Evolutionary conservation across 2,113 vertebrate species (phyloP), one percentile per base, ranked within the genome.

Genomic region (Progne subis): DNA sequence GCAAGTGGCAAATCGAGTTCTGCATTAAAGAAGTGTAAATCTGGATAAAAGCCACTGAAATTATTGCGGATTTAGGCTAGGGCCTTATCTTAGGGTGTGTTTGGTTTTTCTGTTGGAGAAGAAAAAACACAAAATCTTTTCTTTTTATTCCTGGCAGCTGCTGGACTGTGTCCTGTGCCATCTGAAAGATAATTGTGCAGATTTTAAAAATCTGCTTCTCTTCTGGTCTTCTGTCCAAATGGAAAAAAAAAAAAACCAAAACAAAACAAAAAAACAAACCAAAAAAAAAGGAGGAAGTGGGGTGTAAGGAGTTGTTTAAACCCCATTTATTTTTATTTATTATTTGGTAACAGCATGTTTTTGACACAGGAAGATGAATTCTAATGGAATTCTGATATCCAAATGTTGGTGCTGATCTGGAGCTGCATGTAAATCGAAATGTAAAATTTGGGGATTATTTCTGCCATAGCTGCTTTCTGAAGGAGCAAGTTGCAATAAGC

Each of bases 11-110:
- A 82, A 82, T 95, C 0, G 1, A 88, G 71, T 90, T 88, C 55
- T 93, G 63, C 56, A n/a, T 88, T 92, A 83, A 87, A 53, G 43
- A 86, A 90, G 85, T 96, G 90, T 81, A 96, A 96, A 92, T 96
- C 93, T 95, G 95, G 75, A 69, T 91, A 55, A 92, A 93, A 92
- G 55, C 47, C 65, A 59, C 86, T 81, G 12, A 90, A 92, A 86
- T 92, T 88, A 81, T 82, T 92, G 41, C 0, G 3, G 92, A 93
- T 94, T 96, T 90, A 88, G 79, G 52, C 43, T 88, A 37, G 75
- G 60, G 59, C 76, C 67, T 95, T 86, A 91, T 92, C 85, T 67
- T 67, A 56, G 90, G 82, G 76, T 53, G 90, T 97, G 88, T 88
- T 93, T 24, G 26, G 28, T 71, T 88, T 95, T 88, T 29, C 69